phyloP scores from a whole-genome alignment of 2,113 vertebrate species.

The Galeopterus variegatus region DNA sequence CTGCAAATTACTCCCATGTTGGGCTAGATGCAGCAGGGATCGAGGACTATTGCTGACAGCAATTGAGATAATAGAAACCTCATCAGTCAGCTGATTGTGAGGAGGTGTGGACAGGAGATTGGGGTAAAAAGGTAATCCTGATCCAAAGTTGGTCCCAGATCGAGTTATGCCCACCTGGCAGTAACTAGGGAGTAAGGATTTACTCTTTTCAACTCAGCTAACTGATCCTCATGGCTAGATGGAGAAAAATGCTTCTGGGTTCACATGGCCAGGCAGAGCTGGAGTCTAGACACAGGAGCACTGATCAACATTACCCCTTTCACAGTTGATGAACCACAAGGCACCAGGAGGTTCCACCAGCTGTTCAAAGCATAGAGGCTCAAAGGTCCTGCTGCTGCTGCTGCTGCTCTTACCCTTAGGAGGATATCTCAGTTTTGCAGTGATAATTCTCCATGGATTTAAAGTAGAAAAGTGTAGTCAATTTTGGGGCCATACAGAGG shows the following conservation, averaged over 20 bases:
- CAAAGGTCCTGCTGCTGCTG: neutral
- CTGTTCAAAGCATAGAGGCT: too few relatives aligned
- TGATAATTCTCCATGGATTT: neutral
- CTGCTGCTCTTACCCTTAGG: neutral
- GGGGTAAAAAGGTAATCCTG: neutral
- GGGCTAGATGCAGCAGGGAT: neutral
- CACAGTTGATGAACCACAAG: neutral
- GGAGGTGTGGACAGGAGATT: neutral
- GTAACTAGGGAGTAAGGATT: neutral
- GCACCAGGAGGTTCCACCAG: neutral
- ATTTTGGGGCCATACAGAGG: neutral
- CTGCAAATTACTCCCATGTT: slow-evolving; percentile 44
- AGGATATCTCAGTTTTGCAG: neutral
- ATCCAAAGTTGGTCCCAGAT: neutral
- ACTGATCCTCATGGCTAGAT: neutral
- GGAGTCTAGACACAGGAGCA: neutral
- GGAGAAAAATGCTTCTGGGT: neutral
- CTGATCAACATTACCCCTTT: neutral
- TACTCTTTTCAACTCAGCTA: neutral
- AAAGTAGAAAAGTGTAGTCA: neutral
- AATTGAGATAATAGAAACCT: neutral
- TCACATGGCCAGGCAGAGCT: neutral
- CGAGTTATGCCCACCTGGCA: neutral
- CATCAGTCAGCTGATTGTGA: neutral
- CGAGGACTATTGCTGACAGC: neutral